Conservation (phyloP, 2,797 vertebrate species). For the Sebastes ruberrimus region DNA sequence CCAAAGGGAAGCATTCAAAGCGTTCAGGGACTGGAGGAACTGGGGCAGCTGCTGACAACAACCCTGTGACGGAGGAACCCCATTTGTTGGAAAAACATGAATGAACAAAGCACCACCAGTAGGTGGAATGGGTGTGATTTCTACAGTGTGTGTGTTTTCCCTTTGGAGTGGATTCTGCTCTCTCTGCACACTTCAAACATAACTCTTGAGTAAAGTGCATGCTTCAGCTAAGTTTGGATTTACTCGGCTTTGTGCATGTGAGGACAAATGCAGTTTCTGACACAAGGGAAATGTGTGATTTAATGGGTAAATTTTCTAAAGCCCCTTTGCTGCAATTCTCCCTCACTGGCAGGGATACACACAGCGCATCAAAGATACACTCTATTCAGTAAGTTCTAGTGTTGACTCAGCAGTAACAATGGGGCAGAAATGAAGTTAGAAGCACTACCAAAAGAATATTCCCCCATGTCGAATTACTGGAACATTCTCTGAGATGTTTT, state of each 20-base stretch:
- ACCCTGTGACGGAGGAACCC: conserved; percentile 29
- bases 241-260: conserved; percentile 37
- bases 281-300: conserved; percentile 42
- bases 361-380: conserved; percentile 13
- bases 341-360: conserved; percentile 9
- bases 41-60: conserved; percentile 54
- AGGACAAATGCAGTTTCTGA: conserved; percentile 46
- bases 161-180: conserved; percentile 27
- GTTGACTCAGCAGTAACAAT: conserved; percentile 27
- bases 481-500: neutral
- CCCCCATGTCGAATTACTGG: neutral
- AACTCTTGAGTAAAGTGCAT: conserved; percentile 48
- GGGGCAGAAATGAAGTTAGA: neutral
- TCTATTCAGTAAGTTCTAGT: neutral
- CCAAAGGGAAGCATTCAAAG: conserved; percentile 31
- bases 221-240: conserved; percentile 65
- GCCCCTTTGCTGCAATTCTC: conserved; percentile 33
- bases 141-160: neutral
- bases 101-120: conserved; percentile 35
- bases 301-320: conserved; percentile 45
- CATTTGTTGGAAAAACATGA: conserved; percentile 48
- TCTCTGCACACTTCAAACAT: conserved; percentile 39
- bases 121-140: conserved; percentile 3
- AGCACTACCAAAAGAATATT: neutral
- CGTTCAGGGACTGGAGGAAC: conserved; percentile 21